phyloP scores from a whole-genome alignment of 2,113 vertebrate species.

The Asarcornis scutulata region DNA sequence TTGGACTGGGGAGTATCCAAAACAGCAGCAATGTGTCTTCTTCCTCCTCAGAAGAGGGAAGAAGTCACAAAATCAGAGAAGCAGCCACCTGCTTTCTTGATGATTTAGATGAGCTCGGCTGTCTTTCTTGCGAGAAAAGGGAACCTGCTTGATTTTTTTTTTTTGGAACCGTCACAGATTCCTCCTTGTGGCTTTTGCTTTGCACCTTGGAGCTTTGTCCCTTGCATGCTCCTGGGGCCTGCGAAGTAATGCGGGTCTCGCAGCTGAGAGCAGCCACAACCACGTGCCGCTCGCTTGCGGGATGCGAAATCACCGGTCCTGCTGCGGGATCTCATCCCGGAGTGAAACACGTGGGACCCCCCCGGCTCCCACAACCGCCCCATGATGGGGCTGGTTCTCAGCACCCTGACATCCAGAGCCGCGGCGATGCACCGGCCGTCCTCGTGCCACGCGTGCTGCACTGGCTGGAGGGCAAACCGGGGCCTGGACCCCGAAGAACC shows the following conservation, averaged over 20 bases:
- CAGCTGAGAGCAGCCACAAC: not conserved
- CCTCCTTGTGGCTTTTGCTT: not conserved
- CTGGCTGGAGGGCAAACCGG: no score
- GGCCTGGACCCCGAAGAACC: not conserved
- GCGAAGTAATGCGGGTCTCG: not conserved
- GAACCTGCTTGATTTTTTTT: not conserved
- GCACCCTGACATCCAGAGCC: fast-evolving
- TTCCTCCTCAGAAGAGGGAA: not conserved
- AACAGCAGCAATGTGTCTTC: not conserved
- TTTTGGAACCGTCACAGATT: not conserved
- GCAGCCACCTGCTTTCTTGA: fast-evolving
- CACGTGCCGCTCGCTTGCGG: fast-evolving
- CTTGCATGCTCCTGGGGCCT: fast-evolving
- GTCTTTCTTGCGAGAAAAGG: fast-evolving
- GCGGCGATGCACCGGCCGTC: fast-evolving
- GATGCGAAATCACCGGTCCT: not conserved
- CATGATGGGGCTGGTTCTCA: fast-evolving
- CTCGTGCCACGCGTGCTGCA: not conserved
- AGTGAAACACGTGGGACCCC: not conserved
- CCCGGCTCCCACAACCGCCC: no score
- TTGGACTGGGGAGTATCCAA: not conserved
- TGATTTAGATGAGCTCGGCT: fast-evolving
- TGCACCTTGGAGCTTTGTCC: not conserved
- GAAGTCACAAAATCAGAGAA: not conserved
- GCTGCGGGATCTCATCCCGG: not conserved